These are phyloP conservation scores for Microplitis demolitor DNA, from an alignment of 1,140 invertebrate species.

Conservation along the genomic window DNA sequence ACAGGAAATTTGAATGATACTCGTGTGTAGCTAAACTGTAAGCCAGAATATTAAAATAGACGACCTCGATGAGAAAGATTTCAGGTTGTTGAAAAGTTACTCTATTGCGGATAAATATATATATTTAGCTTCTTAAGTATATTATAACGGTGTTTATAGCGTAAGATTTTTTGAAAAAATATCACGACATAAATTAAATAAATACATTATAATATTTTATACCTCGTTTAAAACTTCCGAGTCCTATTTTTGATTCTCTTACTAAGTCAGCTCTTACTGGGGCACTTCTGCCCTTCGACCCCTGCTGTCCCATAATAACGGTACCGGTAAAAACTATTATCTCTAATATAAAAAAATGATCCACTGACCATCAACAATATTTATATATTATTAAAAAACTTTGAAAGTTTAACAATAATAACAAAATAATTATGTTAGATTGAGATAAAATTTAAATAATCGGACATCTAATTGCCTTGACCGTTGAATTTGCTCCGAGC, in stretches of 20 bases:
- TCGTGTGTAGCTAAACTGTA: background rate
- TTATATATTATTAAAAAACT: background rate
- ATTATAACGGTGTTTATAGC: background rate
- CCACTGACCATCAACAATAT: background rate
- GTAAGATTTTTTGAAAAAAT: no score
- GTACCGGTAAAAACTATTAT: background rate
- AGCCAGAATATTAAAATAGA: background rate
- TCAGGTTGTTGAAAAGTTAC: background rate
- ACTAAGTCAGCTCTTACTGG: constrained; percentile 49
- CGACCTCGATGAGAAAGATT: background rate
- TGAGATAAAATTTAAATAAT: background rate
- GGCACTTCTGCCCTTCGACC: constrained; percentile 49
- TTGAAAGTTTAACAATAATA: background rate
- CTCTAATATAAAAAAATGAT: background rate
- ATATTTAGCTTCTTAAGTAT: background rate
- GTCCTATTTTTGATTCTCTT: constrained; percentile 53
- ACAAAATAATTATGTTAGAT: background rate
- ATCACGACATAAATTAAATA: background rate
- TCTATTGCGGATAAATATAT: background rate
- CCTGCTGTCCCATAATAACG: constrained; percentile 47
- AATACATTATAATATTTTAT: constrained; percentile 18
- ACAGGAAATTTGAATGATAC: constrained; percentile 22
- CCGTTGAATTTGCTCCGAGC: constrained; percentile 9
- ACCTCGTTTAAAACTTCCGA: constrained; percentile 58
- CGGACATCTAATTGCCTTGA: background rate